Base-by-base conservation (phyloP, 2,113 vertebrate genomes). In the Rallus limicola region DNA sequence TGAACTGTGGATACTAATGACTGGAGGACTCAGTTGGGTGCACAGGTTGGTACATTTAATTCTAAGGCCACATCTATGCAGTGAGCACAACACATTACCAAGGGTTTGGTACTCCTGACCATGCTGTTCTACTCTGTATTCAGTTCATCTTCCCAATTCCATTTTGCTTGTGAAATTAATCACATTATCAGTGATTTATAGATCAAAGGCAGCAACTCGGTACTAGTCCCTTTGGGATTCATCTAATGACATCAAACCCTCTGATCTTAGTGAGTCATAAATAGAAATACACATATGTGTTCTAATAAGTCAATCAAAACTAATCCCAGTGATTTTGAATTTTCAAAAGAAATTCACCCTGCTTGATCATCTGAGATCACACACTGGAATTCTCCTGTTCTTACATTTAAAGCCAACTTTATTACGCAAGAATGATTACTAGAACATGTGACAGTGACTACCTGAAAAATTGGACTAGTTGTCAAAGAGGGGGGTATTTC, bases 371-470 rank as follows among this genome's bases (percentile, higher is more conserved):
- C 84, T 86, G 56, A 95, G 84, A 85, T 93, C 92, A 92, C 94
- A 96, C 81, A 72, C 44, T 52, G n/a, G 77, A 95, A 58, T 92
- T 97, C 96, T 91, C 88, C 88, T 97, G 97, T 92, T 93, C 90
- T 70, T 90, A 62, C 90, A 88, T 92, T 89, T 95, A 97, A 94
- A 97, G 71, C 65, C 79, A 82, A n/a, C 68, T 95, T 97, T 95
- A 96, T 94, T 95, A 97, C 92, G 72, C 38, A 94, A 90, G 92
- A 92, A 71, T 92, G 38, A 76, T 85, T 94, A 88, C 93, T 94
- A 94, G 77, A 95, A 95, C 63, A 85, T 3, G 44, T 29, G 67
- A 93, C 68, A 79, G 21, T 4, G 13, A 71, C 36, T 38, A 82
- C 42, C 71, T 90, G 79, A 77, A 88, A 80, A 87, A 34, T 3